phyloP scores from a whole-genome alignment of 2,113 vertebrate genomes.

The Carassius carassius region DNA sequence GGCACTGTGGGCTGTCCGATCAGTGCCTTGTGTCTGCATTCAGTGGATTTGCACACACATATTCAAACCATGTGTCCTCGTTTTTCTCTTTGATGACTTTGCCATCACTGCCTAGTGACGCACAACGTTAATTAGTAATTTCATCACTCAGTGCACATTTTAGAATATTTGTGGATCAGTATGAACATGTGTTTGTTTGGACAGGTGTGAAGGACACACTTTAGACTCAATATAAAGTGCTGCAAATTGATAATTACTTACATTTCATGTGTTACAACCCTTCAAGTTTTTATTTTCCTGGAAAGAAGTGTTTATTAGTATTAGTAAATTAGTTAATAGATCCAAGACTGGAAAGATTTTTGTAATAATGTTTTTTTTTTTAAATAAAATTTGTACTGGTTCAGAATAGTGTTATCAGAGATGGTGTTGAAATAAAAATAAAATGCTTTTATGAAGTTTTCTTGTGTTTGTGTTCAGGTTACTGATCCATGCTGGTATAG shows the following conservation, averaged over 20 bases:
- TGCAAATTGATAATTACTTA: neutral
- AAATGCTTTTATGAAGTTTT: constrained; percentile 58
- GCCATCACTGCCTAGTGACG: constrained; percentile 33
- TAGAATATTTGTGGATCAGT: neutral
- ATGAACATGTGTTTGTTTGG: constrained; percentile 4
- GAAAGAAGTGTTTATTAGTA: too few species aligned
- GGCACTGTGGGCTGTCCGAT: neutral
- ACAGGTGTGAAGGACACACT: neutral
- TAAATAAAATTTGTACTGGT: neutral
- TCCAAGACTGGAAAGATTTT: too few species aligned
- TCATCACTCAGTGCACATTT: constrained; percentile 7
- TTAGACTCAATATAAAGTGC: too few species aligned
- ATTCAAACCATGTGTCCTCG: neutral
- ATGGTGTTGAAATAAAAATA: neutral
- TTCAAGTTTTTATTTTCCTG: neutral
- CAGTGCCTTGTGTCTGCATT: constrained; percentile 20
- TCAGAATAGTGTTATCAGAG: neutral
- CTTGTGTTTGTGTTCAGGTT: constrained; percentile 74
- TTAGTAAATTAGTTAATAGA: too few species aligned
- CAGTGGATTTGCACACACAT: constrained; percentile 16
- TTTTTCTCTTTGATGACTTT: constrained; percentile 34
- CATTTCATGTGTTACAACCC: neutral
- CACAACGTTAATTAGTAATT: constrained; percentile 45
- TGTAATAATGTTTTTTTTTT: neutral
- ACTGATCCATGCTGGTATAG: constrained; percentile 94